Base-by-base conservation (phyloP, 1,140 invertebrate species). In the Limonius californicus region DNA sequence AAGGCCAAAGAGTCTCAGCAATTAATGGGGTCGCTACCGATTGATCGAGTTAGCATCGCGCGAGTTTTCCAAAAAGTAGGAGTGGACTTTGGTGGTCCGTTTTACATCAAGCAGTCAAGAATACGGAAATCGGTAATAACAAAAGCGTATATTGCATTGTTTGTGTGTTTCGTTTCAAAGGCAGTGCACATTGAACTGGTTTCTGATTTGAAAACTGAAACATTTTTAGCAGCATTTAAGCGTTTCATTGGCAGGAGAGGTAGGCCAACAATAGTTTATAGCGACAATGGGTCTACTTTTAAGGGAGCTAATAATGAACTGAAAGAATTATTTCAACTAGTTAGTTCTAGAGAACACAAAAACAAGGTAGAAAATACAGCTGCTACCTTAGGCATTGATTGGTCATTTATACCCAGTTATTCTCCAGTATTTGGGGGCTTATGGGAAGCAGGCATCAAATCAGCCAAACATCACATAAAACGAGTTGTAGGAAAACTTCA, bases 21-120 rank as follows among this genome's bases (percentile, higher is more conserved):
- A 65, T 11, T 64, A 14, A 78, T 78, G 76, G 73, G 62, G 6
- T 32, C 71, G 57, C 59, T 78, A 2, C 74, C 76, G 2, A 20
- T 2, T 19, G 30, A 64, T 30, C 50, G 74, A 35, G 70, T 79
- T 0, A 66, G 16, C 16, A 61, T 68, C 9, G 18, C 57, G 1
- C 11, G 63, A 23, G 47, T 63, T 21, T 69, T 69, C 23, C 18
- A 15, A 16, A 62, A 57, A 30, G 35, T 21, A 19, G 64, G 66
- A 35, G 30, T 68, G 2, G 66, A 68, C 39, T 68, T 64, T 61
- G 6, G 35, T 14, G 68, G 66, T 27, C 64, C 66, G 27, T 43
- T 68, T 20, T 35, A 16, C 1, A 56, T 66, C 14, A 62, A 61
- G 9, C 32, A 65, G 4, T 21, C 39, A 1, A 57, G 14, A 1